Evolutionary conservation across 2,797 vertebrate genomes (phyloP), one percentile per base, ranked within the genome.

Genomic region (Acanthornis magna): DNA sequence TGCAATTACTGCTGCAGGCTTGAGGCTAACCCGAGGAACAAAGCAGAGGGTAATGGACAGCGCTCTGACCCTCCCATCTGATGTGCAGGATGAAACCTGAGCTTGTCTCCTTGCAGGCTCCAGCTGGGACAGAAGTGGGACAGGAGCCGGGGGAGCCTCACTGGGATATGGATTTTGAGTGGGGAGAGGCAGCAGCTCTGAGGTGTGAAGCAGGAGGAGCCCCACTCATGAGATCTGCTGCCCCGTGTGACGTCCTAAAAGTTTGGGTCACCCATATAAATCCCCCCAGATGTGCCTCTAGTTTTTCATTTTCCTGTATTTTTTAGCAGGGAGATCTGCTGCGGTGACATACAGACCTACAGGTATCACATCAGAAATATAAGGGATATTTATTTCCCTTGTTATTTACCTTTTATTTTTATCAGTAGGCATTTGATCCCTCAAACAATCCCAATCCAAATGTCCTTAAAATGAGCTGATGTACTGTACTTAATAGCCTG

Each of bases 401-500:
- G n/a, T 73, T 96, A 87, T 94, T 94, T 96, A 51, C 58, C 22
- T 85, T 63, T 22, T 61, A 30, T 91, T 93, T 91, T 87, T 43
- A 3, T 63, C 32, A 30, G 50, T 25, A 70, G 77, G 87, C 68
- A 77, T 93, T 83, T 73, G 63, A 87, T 92, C 81, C 63, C 80
- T 96, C 67, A 93, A 91, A 97, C 79, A 96, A 82, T 42, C 85
- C 72, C 89, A 89, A 81, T 57, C 73, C 70, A 79, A 94, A 80
- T 91, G 96, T 96, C 96, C 85, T 96, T 83, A 96, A 94, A 95
- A 66, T 76, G 95, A 93, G 57, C 96, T 70, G 93, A 94, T 88
- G 84, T 95, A 43, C 94, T 92, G 76, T 93, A 85, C 61, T 96
- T 97, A 97, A 97, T 94, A 96, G 93, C 92, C 95, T 93, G 91